Evolutionary conservation across 2,888 invertebrate species (phyloP), one percentile per base, ranked within the genome.

Genomic region (Drosophila paramelanica): DNA sequence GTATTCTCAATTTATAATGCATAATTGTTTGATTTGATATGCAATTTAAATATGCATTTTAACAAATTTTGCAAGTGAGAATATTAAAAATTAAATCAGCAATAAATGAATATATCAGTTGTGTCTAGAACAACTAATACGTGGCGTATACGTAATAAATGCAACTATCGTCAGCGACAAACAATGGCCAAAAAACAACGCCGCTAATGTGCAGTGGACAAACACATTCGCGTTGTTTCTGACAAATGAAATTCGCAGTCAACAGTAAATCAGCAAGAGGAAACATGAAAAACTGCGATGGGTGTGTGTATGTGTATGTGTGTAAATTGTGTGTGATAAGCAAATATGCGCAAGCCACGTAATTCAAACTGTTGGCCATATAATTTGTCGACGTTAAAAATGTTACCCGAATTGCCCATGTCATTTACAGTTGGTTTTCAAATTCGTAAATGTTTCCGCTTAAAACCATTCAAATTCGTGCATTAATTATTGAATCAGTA

Each of bases 221-320:
- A 65, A 66, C 61, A 60, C 39, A 62, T 51, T 67, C 64, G 50
- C 41, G 51, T 17, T 14, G 17, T 10, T 47, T 5, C 36, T 64
- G 57, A 49, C 64, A 73, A 73, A 79, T 69, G 59, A 50, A 73
- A 70, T 67, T 46, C 47, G 51, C 49, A 58, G 47, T 20, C 38
- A 60, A 52, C 70, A 53, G 65, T 67, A 77, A 79, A 79, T 60
- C 77, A 64, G 64, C 70, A 60, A 50, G 23, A 58, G 49, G 17
- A 20, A 43, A 20, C 31, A 31, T 31, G 31, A 3, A 31, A 31
- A 10, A 31, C 10, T 31, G 31, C 3, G 4, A 23, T 23, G 11
- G 25, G 25, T 42, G 23, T 52, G 55, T 33, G 61, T n/a, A 20
- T 57, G 33, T 41, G 31, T 52, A 31, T 51, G 43, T 51, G 41